Evolutionary conservation across 2,888 invertebrate species (phyloP), one percentile per base, ranked within the genome.

Genomic region (Drosophila histrio): DNA sequence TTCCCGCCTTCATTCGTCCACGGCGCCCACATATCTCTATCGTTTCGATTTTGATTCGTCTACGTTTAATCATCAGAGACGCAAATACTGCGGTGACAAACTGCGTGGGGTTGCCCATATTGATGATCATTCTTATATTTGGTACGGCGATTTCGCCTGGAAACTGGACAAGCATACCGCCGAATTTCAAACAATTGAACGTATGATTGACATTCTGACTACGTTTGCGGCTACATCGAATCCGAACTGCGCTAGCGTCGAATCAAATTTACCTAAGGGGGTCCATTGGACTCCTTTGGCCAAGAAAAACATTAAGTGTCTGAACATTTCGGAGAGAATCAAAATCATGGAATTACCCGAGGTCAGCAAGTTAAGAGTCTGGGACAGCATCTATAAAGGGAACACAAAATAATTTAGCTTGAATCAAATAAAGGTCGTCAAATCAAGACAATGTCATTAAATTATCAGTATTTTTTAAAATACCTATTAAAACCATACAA

Each of bases 41-140:
- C 89, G 91, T n/a, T 92, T 92, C 49, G 90, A 90, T 47, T 91
- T 89, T 52, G 91, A 91, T 69, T 92, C 92, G 8, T 59, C 87
- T n/a, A 77, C 80, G 21, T 91, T 91, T 28, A 91, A 92, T 72
- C 89, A 89, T 58, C 87, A 90, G 60, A 89, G 90, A 11, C 69
- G 87, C 9, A 79, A 87, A 41, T 89, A 89, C 34, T 90, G 90
- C 36, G 91, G 91, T 9, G 72, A 74, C 17, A 77, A 84, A 24
- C 19, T 87, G 17, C 85, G 84, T 2, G 91, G 91, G 9, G 89
- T 88, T 7, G 89, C 91, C 15, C 92, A 92, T 70, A 89, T 87
- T 0, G 91, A 92, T 67, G 92, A 92, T 72, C 79, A 90, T 53
- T 90, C 91, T 5, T 92, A 92, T 56, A 58, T 92, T 2, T 92